phyloP scores from a whole-genome alignment of 1,140 invertebrate species.

The Atta texana region DNA sequence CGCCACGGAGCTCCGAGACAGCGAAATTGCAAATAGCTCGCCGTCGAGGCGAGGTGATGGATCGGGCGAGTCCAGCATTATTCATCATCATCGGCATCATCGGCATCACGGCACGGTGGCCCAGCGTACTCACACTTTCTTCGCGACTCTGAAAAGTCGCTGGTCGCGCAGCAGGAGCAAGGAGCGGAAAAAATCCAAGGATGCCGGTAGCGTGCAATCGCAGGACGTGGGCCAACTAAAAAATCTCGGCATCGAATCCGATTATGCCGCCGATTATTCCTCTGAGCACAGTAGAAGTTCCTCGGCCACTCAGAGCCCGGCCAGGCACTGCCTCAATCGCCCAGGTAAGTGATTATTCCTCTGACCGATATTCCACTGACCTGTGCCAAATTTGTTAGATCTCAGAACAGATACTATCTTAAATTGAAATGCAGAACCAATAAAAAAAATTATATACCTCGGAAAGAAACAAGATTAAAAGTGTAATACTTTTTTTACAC shows the following conservation, averaged over 20 bases:
- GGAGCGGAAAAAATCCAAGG: conserved; percentile 86
- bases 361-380: neutral
- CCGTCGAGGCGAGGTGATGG: conserved; percentile 69
- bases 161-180: conserved; percentile 89
- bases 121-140: conserved; percentile 91
- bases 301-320: conserved; percentile 90
- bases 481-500: neutral
- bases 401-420: neutral
- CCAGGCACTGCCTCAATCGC: conserved; percentile 86
- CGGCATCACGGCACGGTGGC: conserved; percentile 86
- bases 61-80: conserved; percentile 60
- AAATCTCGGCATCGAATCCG: conserved; percentile 84
- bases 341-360: conserved; percentile 80
- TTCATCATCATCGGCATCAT: conserved; percentile 75
- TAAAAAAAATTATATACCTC: neutral
- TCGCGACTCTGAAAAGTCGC: conserved; percentile 90
- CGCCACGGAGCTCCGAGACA: conserved; percentile 83
- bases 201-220: conserved; percentile 81
- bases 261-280: conserved; percentile 91
- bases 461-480: neutral
- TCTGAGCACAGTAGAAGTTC: conserved; percentile 89
- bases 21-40: conserved; percentile 65
- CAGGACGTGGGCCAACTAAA: conserved; percentile 72
- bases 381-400: neutral
- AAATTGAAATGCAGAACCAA: neutral